Percentiles rank a stretch among this genome's conserved stretches.
Conservation (phyloP, 2,113 vertebrate species). For the Sigmodon hispidus region DNA sequence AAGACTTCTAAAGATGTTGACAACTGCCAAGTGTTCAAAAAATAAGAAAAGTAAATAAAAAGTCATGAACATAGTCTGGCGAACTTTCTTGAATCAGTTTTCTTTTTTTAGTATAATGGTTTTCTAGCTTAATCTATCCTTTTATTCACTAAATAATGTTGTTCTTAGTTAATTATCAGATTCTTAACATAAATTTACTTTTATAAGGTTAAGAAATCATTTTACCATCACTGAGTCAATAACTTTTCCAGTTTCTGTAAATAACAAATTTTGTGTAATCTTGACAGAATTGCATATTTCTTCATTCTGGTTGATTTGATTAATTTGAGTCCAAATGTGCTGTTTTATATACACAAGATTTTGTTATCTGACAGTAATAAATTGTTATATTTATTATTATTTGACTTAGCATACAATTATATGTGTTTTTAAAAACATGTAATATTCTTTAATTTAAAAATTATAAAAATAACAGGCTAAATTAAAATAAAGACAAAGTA, state of each 20-base stretch:
- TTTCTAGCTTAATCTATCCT: background rate
- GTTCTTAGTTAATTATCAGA: background rate
- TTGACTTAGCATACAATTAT: background rate
- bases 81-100: background rate
- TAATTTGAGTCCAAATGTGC: background rate
- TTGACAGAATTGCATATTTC: background rate
- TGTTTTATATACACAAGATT: background rate
- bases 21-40: background rate
- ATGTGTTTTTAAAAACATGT: background rate
- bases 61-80: background rate
- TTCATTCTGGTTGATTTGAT: background rate
- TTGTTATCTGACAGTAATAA: background rate
- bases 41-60: background rate
- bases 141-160: background rate
- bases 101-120: background rate
- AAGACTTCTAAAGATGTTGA: background rate
- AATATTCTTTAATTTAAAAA: background rate
- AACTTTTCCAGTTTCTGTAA: background rate
- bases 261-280: background rate
- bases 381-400: background rate
- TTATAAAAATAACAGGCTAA: background rate
- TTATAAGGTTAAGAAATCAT: background rate
- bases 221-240: background rate
- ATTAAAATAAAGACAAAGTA: background rate
- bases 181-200: background rate